phyloP scores from a whole-genome alignment of 2,797 vertebrate species.

The Falco naumanni region DNA sequence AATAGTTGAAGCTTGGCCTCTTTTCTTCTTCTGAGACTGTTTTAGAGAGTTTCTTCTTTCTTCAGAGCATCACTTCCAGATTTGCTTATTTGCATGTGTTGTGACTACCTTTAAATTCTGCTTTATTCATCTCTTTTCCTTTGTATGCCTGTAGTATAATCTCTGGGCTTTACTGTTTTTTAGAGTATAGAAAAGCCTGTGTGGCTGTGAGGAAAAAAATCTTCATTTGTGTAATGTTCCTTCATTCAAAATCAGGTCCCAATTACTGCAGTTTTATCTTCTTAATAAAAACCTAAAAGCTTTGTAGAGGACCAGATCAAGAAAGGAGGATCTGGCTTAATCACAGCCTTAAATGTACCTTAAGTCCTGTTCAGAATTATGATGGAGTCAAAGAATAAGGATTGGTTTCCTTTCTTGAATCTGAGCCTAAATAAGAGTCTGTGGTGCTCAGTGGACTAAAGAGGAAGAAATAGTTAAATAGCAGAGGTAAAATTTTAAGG shows the following conservation, averaged over 20 bases:
- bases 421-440: neutral
- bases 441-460: neutral
- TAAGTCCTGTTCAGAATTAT: neutral
- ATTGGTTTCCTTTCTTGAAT: neutral
- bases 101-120: neutral
- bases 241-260: neutral
- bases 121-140: neutral
- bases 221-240: neutral
- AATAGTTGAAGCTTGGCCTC: slow-evolving; percentile 58
- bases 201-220: neutral
- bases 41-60: slow-evolving; percentile 31
- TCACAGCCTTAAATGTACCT: neutral
- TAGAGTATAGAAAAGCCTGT: neutral
- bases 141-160: neutral
- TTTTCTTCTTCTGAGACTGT: slow-evolving; percentile 36
- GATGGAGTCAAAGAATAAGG: neutral
- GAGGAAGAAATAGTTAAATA: neutral
- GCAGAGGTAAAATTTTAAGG: neutral
- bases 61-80: neutral
- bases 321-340: neutral
- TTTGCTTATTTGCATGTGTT: neutral
- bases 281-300: neutral
- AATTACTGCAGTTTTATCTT: neutral
- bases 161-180: neutral
- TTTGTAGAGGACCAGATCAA: neutral